Evolutionary conservation across 2,113 vertebrate genomes (phyloP).

Genomic region (Romanogobio albipinnatus): DNA sequence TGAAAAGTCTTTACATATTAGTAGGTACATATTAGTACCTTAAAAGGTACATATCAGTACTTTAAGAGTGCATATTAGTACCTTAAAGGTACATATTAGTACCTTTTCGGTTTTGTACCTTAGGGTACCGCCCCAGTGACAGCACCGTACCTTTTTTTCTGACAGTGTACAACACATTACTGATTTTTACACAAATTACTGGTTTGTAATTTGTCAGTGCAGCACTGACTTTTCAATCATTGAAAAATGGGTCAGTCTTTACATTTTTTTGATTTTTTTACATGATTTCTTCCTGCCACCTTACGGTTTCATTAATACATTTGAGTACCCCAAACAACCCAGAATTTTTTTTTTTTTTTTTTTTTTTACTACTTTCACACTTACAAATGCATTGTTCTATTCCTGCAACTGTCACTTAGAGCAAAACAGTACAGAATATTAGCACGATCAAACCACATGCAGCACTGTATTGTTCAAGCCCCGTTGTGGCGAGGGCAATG

Average conservation of each 20-base stretch:
- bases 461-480: slow-evolving; percentile 4
- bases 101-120: too few species aligned
- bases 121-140: too few species aligned
- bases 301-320: neutral
- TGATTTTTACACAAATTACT: neutral
- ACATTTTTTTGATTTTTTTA: neutral
- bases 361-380: neutral
- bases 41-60: too few species aligned
- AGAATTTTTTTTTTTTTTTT: neutral
- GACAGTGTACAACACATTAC: neutral
- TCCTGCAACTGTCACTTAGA: neutral
- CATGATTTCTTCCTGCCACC: neutral
- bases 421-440: neutral
- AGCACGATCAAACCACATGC: neutral
- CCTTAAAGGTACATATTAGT: too few species aligned
- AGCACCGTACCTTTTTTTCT: too few species aligned
- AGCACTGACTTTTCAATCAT: neutral
- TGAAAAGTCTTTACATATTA: too few species aligned
- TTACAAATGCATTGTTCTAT: neutral
- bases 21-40: too few species aligned
- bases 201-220: neutral
- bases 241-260: neutral
- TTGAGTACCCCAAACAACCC: neutral
- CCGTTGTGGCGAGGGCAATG: neutral
- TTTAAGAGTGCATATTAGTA: too few species aligned